Evolutionary conservation across 1,140 invertebrate genomes (phyloP).

Genomic region (Drosophila sp.): DNA sequence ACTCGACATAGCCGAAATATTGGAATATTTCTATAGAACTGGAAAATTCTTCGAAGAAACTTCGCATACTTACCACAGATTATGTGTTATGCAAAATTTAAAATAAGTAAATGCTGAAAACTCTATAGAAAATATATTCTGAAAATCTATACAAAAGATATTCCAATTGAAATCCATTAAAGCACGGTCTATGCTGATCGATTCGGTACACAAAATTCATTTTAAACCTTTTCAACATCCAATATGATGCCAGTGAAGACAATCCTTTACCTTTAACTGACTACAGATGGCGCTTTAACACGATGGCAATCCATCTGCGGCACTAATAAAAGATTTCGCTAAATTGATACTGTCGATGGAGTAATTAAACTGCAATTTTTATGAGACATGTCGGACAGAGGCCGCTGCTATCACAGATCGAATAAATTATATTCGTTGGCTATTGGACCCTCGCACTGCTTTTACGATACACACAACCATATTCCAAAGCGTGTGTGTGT

Average conservation of each 20-base stretch:
- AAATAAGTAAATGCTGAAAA: too few species aligned
- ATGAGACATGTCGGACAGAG: conserved; percentile 84
- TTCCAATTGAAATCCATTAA: too few species aligned
- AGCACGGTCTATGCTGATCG: not conserved
- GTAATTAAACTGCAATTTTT: conserved; percentile 85
- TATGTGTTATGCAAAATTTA: too few species aligned
- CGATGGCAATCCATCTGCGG: conserved; percentile 80
- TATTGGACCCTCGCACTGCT: conserved; percentile 31
- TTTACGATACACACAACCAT: conserved; percentile 9
- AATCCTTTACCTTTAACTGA: conserved; percentile 56
- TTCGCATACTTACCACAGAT: too few species aligned
- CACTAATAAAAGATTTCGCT: conserved; percentile 83
- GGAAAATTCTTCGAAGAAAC: too few species aligned
- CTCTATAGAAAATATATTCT: too few species aligned
- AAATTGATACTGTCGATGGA: conserved; percentile 84
- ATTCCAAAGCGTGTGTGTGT: not conserved
- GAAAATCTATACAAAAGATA: too few species aligned
- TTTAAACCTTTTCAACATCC: not conserved
- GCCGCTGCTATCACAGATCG: conserved; percentile 80
- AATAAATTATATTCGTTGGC: conserved; percentile 80
- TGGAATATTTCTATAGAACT: conserved; percentile 16
- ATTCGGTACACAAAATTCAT: conserved; percentile 5
- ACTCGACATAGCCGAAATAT: conserved; percentile 22
- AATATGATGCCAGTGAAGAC: not conserved
- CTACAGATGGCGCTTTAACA: conserved; percentile 81